Evolutionary conservation across 2,797 vertebrate genomes (phyloP), one percentile per base, ranked within the genome.

Genomic region (Aeoliscus strigatus): DNA sequence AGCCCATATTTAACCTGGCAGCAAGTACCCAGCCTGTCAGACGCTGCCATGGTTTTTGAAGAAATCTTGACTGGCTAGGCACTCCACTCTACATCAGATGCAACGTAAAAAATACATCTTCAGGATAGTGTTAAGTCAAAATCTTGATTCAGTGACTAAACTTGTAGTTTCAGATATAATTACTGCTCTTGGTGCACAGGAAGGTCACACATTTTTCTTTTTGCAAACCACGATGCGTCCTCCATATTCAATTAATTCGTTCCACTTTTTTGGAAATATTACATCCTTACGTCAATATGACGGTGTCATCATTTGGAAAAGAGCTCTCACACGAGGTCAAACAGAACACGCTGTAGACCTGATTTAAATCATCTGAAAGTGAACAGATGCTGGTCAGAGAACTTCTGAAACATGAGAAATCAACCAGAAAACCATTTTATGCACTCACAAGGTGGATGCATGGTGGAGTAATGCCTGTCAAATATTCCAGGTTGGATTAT

Each of bases 1-100:
- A 50, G 61, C 60, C 49, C 44, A 41, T 65, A 80, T 81, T 61
- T 74, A 70, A 79, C 69, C 71, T 80, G 80, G 75, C 78, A 82
- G 78, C 44, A 30, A 70, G 66, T 37, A 51, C 37, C 39, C 51
- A 56, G 60, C 47, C 64, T 77, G 73, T 74, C 78, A 62, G 60
- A 66, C 39, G 55, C 41, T 38, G 54, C 60, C 48, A 9, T 14
- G 33, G 61, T 67, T 78, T n/a, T 77, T 60, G 39, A 63, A 55
- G 35, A 56, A 67, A 69, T 52, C 56, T 69, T 44, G 39, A 53
- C 45, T 52, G 51, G 44, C 37, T 50, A 68, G 68, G 63, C 62
- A 56, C 61, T 62, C 41, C 29, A 31, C 37, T 66, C 48, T 30
- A 15, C 64, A 61, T 68, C 42, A 16, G 27, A 46, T 26, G 3